Percentiles rank a stretch among this genome's conserved stretches.
phyloP scores from a whole-genome alignment of 2,888 invertebrate genomes.

The Eudemis profundana region DNA sequence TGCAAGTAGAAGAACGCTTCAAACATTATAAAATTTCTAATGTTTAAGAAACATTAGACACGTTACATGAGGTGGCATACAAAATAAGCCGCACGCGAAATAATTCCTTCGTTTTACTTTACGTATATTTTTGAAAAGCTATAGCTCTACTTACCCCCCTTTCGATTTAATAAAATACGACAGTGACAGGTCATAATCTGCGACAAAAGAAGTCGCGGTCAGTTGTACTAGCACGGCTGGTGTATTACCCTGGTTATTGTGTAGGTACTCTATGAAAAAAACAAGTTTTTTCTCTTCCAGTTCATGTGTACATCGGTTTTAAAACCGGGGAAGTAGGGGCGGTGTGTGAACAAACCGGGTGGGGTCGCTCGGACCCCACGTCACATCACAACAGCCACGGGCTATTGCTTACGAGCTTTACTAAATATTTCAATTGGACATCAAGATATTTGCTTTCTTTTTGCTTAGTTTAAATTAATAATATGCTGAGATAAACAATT shows the following conservation, averaged over 20 bases:
- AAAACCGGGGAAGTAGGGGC: conserved; percentile 58
- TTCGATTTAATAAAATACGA: too few species aligned
- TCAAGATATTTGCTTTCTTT: conserved; percentile 51
- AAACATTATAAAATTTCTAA: too few species aligned
- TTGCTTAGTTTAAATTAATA: conserved; percentile 6
- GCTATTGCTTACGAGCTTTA: conserved; percentile 63
- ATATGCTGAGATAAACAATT: neutral
- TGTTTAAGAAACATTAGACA: too few species aligned
- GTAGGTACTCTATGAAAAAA: conserved; percentile 2
- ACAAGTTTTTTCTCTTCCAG: conserved; percentile 42
- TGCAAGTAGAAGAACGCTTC: too few species aligned
- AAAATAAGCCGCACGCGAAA: too few species aligned
- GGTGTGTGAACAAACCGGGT: conserved; percentile 71
- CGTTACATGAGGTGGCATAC: too few species aligned
- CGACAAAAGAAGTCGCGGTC: too few species aligned
- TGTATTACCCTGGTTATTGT: neutral
- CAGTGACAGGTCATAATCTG: too few species aligned
- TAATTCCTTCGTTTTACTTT: too few species aligned
- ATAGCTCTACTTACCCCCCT: too few species aligned
- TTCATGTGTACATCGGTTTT: conserved; percentile 37
- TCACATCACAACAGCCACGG: conserved; percentile 64
- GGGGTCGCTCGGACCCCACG: conserved; percentile 56
- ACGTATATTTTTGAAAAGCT: too few species aligned
- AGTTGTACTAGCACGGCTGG: neutral
- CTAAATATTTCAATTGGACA: conserved; percentile 58